Evolutionary conservation across 2,888 invertebrate genomes (phyloP).

Genomic region (Aspidiotus destructor): DNA sequence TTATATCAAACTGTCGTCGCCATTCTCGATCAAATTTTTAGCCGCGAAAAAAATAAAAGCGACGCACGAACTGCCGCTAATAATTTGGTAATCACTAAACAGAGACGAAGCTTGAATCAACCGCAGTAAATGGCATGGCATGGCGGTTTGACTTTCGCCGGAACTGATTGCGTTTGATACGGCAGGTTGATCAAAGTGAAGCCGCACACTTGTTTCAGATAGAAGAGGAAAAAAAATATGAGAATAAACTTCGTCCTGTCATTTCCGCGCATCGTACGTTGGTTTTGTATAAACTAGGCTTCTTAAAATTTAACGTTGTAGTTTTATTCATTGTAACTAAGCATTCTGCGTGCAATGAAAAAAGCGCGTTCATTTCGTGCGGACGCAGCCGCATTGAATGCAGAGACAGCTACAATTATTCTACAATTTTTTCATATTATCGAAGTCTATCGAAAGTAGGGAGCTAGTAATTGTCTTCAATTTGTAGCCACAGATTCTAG

Average conservation of each 20-base stretch:
- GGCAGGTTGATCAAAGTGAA: conserved; percentile 26
- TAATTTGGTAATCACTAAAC: conserved; percentile 26
- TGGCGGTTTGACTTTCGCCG: conserved; percentile 21
- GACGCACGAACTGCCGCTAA: conserved; percentile 16
- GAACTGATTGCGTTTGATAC: conserved; percentile 32
- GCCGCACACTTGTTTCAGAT: conserved; percentile 12
- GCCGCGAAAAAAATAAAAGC: conserved; percentile 5
- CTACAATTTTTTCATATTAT: too few relatives aligned
- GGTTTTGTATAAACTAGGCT: neutral
- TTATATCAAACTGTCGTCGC: too few relatives aligned
- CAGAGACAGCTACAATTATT: too few relatives aligned
- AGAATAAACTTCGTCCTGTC: conserved; percentile 2
- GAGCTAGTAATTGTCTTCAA: too few relatives aligned
- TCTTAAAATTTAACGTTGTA: too few relatives aligned
- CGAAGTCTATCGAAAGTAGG: too few relatives aligned
- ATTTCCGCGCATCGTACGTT: neutral
- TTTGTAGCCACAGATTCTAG: too few relatives aligned
- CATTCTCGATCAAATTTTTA: too few relatives aligned
- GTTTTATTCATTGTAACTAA: too few relatives aligned
- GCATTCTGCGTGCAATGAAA: too few relatives aligned
- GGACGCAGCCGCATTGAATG: too few relatives aligned
- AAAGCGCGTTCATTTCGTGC: too few relatives aligned
- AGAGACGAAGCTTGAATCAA: conserved; percentile 20
- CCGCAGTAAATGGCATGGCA: conserved; percentile 13
- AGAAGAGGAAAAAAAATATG: conserved; percentile 1